phyloP scores from a whole-genome alignment of 2,888 invertebrate species.

The Bibio marci region DNA sequence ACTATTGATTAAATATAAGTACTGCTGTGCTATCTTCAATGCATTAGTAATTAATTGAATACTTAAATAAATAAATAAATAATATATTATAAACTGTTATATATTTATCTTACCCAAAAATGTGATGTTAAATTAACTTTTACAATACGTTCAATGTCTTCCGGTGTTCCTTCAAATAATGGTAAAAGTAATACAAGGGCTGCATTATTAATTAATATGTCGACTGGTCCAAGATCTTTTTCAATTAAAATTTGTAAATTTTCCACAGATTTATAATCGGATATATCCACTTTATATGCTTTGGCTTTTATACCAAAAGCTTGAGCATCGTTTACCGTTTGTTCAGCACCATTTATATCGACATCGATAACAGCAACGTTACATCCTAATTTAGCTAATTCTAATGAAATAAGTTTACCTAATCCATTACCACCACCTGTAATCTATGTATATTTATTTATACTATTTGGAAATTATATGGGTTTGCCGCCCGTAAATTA shows the following conservation, averaged over 20 bases:
- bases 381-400: constrained; percentile 27
- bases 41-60: too few relatives aligned
- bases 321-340: constrained; percentile 24
- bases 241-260: constrained; percentile 23
- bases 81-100: too few relatives aligned
- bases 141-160: constrained; percentile 27
- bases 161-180: constrained; percentile 23
- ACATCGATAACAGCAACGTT: constrained; percentile 27
- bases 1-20: too few relatives aligned
- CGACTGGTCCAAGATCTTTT: constrained; percentile 27
- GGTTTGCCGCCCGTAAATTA: too few relatives aligned
- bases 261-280: constrained; percentile 24
- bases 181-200: constrained; percentile 27
- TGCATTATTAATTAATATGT: constrained; percentile 31
- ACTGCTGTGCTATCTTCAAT: too few relatives aligned
- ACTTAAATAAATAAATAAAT: too few relatives aligned
- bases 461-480: constrained; percentile 12
- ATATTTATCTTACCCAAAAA: constrained; percentile 25
- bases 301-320: constrained; percentile 18
- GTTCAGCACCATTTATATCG: constrained; percentile 23
- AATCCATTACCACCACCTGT: constrained; percentile 32
- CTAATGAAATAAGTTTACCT: constrained; percentile 28
- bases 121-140: constrained; percentile 30
- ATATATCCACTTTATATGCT: constrained; percentile 27
- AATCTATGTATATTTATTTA: constrained; percentile 17